phyloP scores from a whole-genome alignment of 1,140 invertebrate species.

The Portunus trituberculatus region DNA sequence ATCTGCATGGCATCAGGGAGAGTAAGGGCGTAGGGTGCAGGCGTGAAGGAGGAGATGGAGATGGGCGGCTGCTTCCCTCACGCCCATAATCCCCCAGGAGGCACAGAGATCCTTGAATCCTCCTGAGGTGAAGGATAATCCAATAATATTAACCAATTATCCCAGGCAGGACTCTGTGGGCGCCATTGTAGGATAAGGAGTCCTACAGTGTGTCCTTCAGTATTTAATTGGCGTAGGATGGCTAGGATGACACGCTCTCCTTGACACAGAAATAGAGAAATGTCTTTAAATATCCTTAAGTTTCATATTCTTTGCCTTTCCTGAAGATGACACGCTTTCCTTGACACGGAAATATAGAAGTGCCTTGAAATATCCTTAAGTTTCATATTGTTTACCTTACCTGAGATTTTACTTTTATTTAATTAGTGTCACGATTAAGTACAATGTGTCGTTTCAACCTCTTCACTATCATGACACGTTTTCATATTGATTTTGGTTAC shows the following conservation, averaged over 20 bases:
- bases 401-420: no score
- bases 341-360: background rate
- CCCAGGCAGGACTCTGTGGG: background rate
- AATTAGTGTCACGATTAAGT: no score
- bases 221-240: background rate
- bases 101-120: background rate
- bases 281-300: no score
- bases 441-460: no score
- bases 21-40: background rate
- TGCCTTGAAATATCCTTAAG: no score
- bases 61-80: background rate
- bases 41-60: background rate
- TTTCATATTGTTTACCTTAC: no score
- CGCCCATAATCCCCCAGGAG: background rate
- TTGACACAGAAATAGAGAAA: background rate
- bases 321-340: background rate
- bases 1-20: background rate
- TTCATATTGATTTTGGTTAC: no score
- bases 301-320: no score
- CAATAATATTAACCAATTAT: conserved; percentile 24
- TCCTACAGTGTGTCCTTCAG: no score
- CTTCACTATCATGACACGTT: no score
- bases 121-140: background rate
- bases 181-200: background rate
- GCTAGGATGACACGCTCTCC: background rate